Evolutionary conservation across 2,888 invertebrate species (phyloP).

Genomic region (Metacarcinus magister): DNA sequence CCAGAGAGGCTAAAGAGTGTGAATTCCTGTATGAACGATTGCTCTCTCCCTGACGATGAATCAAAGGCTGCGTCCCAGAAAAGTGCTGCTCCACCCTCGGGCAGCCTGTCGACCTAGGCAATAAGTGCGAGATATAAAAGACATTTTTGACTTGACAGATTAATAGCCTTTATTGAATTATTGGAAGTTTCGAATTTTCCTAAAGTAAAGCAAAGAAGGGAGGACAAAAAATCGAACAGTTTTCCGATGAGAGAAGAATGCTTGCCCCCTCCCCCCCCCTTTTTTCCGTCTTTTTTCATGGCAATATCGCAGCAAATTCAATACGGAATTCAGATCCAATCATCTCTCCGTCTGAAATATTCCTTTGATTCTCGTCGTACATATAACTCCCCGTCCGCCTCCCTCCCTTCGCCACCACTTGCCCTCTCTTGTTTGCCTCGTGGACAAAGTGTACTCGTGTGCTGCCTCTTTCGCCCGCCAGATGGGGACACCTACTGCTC

Average conservation of each 20-base stretch:
- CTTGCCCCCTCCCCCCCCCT: not conserved
- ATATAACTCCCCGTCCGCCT: slow-evolving; percentile 42
- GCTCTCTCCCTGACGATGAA: slow-evolving; percentile 63
- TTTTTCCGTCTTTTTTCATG: slow-evolving; percentile 55
- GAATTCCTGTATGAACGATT: slow-evolving; percentile 70
- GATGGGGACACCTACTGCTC: slow-evolving; percentile 35
- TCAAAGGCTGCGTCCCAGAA: slow-evolving; percentile 63
- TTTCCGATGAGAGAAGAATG: slow-evolving; percentile 73
- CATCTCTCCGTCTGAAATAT: slow-evolving; percentile 69
- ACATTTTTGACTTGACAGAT: slow-evolving; percentile 65
- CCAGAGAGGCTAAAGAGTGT: slow-evolving; percentile 60
- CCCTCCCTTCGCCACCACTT: slow-evolving; percentile 40
- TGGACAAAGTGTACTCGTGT: slow-evolving; percentile 30
- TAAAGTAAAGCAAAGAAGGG: slow-evolving; percentile 53
- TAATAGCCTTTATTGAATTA: slow-evolving; percentile 75
- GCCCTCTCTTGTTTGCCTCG: slow-evolving; percentile 29
- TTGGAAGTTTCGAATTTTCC: slow-evolving; percentile 73
- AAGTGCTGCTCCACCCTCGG: slow-evolving; percentile 57
- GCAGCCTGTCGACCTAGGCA: slow-evolving; percentile 55
- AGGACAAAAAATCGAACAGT: slow-evolving; percentile 61
- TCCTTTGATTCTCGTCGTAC: slow-evolving; percentile 65
- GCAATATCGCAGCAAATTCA: slow-evolving; percentile 72
- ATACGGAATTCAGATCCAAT: slow-evolving; percentile 70
- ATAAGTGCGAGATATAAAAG: slow-evolving; percentile 72
- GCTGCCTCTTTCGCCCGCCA: slow-evolving; percentile 19